phyloP scores from a whole-genome alignment of 1,140 invertebrate species.

The Halictus rubicundus region DNA sequence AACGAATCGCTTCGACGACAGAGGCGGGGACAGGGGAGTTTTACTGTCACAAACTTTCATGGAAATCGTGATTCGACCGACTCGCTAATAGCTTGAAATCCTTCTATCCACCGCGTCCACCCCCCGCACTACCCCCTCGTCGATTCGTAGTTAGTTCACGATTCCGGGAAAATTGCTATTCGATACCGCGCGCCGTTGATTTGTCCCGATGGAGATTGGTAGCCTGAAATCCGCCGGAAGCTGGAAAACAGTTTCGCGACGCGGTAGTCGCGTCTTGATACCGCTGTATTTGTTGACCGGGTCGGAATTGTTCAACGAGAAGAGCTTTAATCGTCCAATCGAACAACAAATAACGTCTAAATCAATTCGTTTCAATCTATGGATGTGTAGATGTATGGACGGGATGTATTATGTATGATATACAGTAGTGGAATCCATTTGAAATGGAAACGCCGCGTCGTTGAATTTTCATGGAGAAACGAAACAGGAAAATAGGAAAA shows the following conservation, averaged over 20 bases:
- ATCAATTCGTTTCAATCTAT: too few species aligned
- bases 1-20: not conserved
- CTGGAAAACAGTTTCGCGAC: not conserved
- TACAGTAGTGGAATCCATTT: too few species aligned
- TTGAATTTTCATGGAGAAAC: not conserved
- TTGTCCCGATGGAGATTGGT: not conserved
- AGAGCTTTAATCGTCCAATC: too few species aligned
- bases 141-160: constrained; percentile 10
- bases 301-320: too few species aligned
- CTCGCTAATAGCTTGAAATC: constrained; percentile 47
- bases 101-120: constrained; percentile 13
- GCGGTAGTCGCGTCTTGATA: too few species aligned
- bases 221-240: not conserved
- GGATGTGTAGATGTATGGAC: too few species aligned
- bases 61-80: constrained; percentile 18
- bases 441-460: too few species aligned
- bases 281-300: too few species aligned
- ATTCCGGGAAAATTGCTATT: constrained; percentile 33
- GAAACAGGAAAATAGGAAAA: not conserved
- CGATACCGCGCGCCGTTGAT: constrained; percentile 23
- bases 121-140: too few species aligned
- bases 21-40: not conserved
- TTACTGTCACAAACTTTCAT: constrained; percentile 32
- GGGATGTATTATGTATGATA: too few species aligned
- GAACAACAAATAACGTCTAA: too few species aligned